phyloP scores from a whole-genome alignment of 2,888 invertebrate species.

The Stratiomys singularior region DNA sequence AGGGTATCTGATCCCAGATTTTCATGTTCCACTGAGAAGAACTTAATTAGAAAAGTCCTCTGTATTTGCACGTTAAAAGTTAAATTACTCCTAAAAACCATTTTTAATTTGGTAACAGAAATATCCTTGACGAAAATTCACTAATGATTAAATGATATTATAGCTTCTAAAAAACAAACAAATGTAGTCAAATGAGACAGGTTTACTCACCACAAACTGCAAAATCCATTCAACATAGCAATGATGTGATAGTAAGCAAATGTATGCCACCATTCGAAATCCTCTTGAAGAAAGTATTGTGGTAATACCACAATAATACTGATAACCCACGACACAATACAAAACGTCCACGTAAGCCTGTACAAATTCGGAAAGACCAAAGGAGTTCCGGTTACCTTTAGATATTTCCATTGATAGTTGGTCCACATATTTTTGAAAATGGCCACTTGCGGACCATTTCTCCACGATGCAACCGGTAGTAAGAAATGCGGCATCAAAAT shows the following conservation, averaged over 20 bases:
- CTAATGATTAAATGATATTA: too few relatives aligned
- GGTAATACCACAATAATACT: conserved; percentile 75
- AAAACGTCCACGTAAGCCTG: conserved; percentile 72
- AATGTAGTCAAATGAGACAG: too few relatives aligned
- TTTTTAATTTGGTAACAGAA: too few relatives aligned
- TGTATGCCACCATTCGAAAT: conserved; percentile 78
- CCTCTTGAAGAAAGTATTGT: conserved; percentile 77
- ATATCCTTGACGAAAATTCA: too few relatives aligned
- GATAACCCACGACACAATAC: conserved; percentile 74
- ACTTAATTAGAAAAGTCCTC: too few relatives aligned
- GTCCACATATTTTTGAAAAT: conserved; percentile 85
- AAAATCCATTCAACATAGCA: conserved; percentile 79
- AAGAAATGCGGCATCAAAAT: conserved; percentile 77
- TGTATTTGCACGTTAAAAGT: too few relatives aligned
- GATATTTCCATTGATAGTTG: conserved; percentile 72
- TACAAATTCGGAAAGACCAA: conserved; percentile 75
- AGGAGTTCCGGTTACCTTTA: conserved; percentile 67
- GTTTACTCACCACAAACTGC: conserved; percentile 72
- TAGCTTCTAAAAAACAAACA: too few relatives aligned
- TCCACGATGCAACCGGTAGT: conserved; percentile 76
- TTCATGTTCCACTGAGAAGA: too few relatives aligned
- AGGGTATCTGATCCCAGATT: too few relatives aligned
- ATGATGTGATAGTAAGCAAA: conserved; percentile 79
- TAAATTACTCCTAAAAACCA: too few relatives aligned
- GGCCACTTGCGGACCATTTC: conserved; percentile 76